phyloP scores from a whole-genome alignment of 2,888 invertebrate genomes.

The Thelaira solivaga region DNA sequence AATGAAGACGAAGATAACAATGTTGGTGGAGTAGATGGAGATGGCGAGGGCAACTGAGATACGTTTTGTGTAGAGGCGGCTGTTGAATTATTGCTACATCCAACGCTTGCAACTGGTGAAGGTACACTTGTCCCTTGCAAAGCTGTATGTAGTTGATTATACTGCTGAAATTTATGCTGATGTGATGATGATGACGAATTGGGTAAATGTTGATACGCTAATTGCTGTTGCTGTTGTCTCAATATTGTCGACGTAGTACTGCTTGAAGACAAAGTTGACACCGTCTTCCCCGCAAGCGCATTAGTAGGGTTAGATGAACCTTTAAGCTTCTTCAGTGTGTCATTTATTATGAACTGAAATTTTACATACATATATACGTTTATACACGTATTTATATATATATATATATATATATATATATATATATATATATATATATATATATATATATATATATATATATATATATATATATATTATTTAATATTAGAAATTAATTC shows the following conservation, averaged over 20 bases:
- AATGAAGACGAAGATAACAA: conserved; percentile 55
- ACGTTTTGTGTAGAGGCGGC: conserved; percentile 12
- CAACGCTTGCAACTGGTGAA: conserved; percentile 8
- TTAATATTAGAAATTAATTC: too few relatives aligned
- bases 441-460: too few relatives aligned
- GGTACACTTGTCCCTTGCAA: conserved; percentile 65
- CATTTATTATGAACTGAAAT: conserved; percentile 76
- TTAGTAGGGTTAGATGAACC: conserved; percentile 68
- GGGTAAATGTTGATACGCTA: conserved; percentile 53
- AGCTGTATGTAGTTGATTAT: conserved; percentile 68
- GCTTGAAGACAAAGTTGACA: conserved; percentile 57
- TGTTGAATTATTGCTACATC: conserved; percentile 34
- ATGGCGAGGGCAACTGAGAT: conserved; percentile 60
- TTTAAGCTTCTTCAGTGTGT: conserved; percentile 76
- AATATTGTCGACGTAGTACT: conserved; percentile 66
- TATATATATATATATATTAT: too few relatives aligned
- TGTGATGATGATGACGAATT: conserved; percentile 44
- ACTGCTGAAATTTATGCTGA: conserved; percentile 64
- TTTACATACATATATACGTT: too few relatives aligned
- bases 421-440: too few relatives aligned
- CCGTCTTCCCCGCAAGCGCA: conserved; percentile 62
- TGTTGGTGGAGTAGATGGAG: conserved; percentile 54
- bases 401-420: too few relatives aligned
- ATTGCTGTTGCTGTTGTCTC: conserved; percentile 62
- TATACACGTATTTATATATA: too few relatives aligned